A percentile compares a stretch with the other conserved stretches of the same genome.
Evolutionary conservation across 2,113 vertebrate genomes (phyloP).

Genomic region (Enhydra lutris): DNA sequence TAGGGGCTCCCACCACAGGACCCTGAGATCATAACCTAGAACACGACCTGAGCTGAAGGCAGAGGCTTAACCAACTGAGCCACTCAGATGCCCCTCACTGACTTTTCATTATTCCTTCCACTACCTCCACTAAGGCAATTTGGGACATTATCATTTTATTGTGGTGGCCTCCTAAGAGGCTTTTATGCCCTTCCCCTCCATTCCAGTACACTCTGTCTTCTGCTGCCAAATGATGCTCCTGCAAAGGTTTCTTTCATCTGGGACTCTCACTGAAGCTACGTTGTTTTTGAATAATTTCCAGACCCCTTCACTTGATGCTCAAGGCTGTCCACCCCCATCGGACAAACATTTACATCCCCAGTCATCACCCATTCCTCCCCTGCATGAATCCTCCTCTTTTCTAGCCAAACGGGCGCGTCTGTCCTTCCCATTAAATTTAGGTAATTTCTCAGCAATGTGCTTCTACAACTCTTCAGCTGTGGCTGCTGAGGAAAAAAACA

Average conservation of each 20-base stretch:
- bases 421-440: neutral
- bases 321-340: neutral
- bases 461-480: neutral
- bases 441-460: neutral
- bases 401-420: neutral
- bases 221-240: neutral
- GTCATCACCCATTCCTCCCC: neutral
- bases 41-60: neutral
- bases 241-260: neutral
- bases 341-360: neutral
- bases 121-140: neutral
- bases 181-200: neutral
- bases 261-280: neutral
- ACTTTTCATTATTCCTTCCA: neutral
- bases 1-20: neutral
- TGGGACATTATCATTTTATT: neutral
- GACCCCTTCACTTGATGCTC: neutral
- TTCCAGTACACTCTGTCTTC: neutral
- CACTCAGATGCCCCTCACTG: neutral
- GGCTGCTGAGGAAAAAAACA: neutral
- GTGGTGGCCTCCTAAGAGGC: neutral
- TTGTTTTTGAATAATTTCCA: slow-evolving; percentile 28
- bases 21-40: neutral
- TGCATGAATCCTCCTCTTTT: neutral
- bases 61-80: neutral